Evolutionary conservation across 2,113 vertebrate genomes (phyloP).

Genomic region (Diglossa brunneiventris): DNA sequence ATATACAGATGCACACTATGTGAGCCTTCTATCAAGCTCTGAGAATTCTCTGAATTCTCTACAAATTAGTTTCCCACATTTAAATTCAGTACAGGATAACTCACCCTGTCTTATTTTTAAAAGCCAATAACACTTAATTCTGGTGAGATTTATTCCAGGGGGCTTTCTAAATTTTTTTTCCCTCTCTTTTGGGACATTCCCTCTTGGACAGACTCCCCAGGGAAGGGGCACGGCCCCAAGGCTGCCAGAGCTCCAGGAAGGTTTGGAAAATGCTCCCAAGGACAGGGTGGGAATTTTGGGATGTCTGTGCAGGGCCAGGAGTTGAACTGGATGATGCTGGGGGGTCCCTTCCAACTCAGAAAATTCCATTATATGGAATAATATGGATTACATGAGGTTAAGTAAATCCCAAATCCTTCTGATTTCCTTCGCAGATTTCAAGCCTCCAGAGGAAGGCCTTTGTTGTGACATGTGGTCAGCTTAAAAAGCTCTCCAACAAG

Average conservation of each 20-base stretch:
- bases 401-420: not conserved
- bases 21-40: not conserved
- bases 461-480: not conserved
- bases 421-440: not conserved
- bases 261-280: accelerated
- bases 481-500: not conserved
- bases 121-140: not conserved
- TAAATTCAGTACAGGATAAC: not conserved
- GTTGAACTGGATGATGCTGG: not conserved
- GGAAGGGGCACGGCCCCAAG: accelerated
- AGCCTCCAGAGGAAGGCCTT: not conserved
- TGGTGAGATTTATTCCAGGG: not conserved
- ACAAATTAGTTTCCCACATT: not conserved
- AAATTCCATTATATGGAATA: not conserved
- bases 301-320: not conserved
- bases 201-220: not conserved
- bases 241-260: not conserved
- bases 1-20: not conserved
- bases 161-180: not conserved
- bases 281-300: not conserved
- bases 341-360: not conserved
- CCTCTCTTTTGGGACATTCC: not conserved
- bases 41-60: not conserved
- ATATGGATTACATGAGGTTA: not conserved
- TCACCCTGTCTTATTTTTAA: not conserved